These are phyloP conservation scores for Poeciliopsis occidentalis DNA, from an alignment of 2,113 vertebrate genomes.

Conservation along the genomic window DNA sequence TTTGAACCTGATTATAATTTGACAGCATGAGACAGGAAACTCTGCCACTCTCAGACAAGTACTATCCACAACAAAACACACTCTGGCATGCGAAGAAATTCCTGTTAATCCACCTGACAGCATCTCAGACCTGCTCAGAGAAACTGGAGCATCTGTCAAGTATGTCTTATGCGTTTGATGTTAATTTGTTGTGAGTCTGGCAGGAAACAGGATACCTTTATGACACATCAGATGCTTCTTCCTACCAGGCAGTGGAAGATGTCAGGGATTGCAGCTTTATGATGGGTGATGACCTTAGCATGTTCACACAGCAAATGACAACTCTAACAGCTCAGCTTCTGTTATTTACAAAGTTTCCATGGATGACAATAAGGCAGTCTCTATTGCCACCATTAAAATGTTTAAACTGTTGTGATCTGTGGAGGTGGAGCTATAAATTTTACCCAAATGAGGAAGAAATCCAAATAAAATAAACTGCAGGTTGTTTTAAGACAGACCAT, in stretches of 20 bases:
- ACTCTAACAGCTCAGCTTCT: background rate
- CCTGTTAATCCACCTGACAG: constrained; percentile 15
- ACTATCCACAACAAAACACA: constrained; percentile 18
- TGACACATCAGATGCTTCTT: constrained; percentile 45
- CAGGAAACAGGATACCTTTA: constrained; percentile 45
- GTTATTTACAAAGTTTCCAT: background rate
- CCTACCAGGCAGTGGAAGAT: background rate
- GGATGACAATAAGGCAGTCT: background rate
- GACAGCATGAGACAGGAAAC: background rate
- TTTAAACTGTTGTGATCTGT: too few relatives aligned
- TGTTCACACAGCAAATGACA: background rate
- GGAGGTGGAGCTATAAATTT: too few relatives aligned
- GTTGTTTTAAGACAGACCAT: too few relatives aligned
- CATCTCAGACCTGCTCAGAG: constrained; percentile 10
- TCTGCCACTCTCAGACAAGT: background rate
- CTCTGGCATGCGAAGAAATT: constrained; percentile 20
- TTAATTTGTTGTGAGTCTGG: constrained; percentile 41
- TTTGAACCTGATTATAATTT: background rate
- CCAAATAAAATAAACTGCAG: too few relatives aligned
- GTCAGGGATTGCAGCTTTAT: background rate
- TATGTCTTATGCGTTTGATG: constrained; percentile 46
- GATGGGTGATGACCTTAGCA: background rate
- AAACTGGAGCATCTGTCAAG: constrained; percentile 34
- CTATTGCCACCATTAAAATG: background rate
- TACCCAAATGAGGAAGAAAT: too few relatives aligned